These are phyloP conservation scores for Tor tambroides DNA, from an alignment of 2,113 vertebrate species.

Conservation along the genomic window DNA sequence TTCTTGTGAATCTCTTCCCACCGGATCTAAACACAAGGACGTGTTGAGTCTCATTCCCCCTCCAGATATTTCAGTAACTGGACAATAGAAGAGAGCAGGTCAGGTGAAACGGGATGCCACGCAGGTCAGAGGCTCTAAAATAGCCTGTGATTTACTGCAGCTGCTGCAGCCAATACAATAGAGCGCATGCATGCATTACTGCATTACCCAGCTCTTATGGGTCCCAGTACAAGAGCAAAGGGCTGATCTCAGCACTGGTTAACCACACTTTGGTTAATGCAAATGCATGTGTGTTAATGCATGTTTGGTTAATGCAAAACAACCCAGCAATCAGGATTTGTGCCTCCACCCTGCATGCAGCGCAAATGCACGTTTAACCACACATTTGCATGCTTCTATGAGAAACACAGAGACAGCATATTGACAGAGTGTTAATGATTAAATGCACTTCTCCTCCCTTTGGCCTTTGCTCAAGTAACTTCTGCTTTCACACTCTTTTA, in stretches of 20 bases:
- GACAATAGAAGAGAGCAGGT: not conserved
- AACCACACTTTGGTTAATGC: not conserved
- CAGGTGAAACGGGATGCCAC: not conserved
- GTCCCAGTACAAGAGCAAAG: not conserved
- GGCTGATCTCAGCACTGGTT: too few species aligned
- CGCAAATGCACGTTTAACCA: not conserved
- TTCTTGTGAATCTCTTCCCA: not conserved
- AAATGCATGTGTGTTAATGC: not conserved
- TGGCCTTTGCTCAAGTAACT: not conserved
- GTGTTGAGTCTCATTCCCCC: not conserved
- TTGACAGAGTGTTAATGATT: conserved; percentile 18
- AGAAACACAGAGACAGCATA: not conserved
- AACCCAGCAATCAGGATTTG: not conserved
- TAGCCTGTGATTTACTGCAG: not conserved
- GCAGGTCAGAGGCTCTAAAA: not conserved
- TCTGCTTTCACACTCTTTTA: not conserved
- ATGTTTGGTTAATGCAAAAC: not conserved
- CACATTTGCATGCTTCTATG: not conserved
- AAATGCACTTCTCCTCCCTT: too few species aligned
- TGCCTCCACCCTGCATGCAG: not conserved
- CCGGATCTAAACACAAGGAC: not conserved
- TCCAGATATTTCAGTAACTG: not conserved
- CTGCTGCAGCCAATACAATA: not conserved
- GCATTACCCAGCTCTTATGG: too few species aligned
- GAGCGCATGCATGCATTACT: not conserved